Evolutionary conservation across 2,797 vertebrate genomes (phyloP).

Genomic region (Botia kubotai): DNA sequence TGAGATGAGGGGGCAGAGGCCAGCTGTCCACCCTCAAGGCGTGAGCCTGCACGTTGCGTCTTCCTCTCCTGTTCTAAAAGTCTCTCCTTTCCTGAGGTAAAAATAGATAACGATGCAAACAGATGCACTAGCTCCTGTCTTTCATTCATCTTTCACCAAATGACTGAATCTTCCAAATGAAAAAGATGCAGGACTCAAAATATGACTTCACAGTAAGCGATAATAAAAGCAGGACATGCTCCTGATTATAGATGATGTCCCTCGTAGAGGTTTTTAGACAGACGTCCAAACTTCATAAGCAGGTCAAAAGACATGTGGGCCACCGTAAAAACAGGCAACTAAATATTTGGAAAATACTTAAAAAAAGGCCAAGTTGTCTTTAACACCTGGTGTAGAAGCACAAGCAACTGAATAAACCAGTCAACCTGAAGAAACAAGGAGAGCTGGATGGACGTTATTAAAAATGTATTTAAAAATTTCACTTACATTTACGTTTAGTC

Average conservation of each 20-base stretch:
- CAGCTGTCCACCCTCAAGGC: conserved; percentile 71
- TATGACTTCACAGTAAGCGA: too few species aligned
- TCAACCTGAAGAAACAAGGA: conserved; percentile 4
- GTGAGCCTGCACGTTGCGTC: conserved; percentile 66
- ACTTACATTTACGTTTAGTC: too few species aligned
- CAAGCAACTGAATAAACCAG: background rate
- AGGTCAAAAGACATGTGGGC: conserved; percentile 70
- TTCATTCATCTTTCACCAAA: conserved; percentile 42
- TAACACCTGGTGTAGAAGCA: background rate
- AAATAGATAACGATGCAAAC: conserved; percentile 83
- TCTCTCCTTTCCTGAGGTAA: conserved; percentile 77
- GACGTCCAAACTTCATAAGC: conserved; percentile 56
- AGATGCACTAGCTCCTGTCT: conserved; percentile 78
- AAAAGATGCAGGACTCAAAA: conserved; percentile 30
- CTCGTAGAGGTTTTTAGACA: too few species aligned
- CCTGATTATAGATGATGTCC: background rate
- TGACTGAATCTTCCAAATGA: conserved; percentile 62
- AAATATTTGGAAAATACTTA: conserved; percentile 60
- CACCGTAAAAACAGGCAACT: conserved; percentile 71
- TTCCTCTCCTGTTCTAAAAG: conserved; percentile 46
- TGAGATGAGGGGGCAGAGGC: conserved; percentile 26
- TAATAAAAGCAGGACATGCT: conserved; percentile 17
- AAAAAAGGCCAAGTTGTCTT: conserved; percentile 52
- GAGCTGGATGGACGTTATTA: conserved; percentile 3
- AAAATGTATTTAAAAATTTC: background rate